These are phyloP conservation scores for Tychaedon coryphoeus DNA, from an alignment of 2,113 vertebrate species.

Conservation along the genomic window DNA sequence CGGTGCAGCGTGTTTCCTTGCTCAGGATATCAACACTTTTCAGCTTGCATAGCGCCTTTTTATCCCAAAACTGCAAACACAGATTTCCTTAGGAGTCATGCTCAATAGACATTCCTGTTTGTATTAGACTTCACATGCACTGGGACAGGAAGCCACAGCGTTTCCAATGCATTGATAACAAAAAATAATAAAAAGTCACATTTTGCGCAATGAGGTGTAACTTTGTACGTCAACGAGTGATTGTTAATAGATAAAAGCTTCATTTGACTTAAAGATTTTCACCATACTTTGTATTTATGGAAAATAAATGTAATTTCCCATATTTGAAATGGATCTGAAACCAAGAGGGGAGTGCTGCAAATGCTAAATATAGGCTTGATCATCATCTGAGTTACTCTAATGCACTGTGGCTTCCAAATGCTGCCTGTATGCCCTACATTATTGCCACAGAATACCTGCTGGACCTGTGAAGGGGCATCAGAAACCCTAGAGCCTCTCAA, in stretches of 20 bases:
- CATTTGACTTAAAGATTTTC: neutral
- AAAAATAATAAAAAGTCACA: neutral
- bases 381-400: neutral
- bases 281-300: neutral
- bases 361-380: neutral
- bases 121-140: neutral
- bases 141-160: neutral
- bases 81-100: slow-evolving; percentile 14
- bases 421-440: neutral
- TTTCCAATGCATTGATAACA: slow-evolving; percentile 7
- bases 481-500: neutral
- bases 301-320: neutral
- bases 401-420: neutral
- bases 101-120: neutral
- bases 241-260: slow-evolving; percentile 5
- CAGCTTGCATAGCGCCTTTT: neutral
- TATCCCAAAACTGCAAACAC: neutral
- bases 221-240: neutral
- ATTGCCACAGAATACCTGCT: neutral
- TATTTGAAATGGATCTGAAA: neutral
- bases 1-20: neutral
- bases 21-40: neutral
- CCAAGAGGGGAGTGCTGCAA: neutral
- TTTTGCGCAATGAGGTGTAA: neutral
- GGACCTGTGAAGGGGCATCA: neutral